A percentile compares a stretch with the other conserved stretches of the same genome.
phyloP scores from a whole-genome alignment of 1,140 invertebrate genomes.

The Eurosta solidaginis region DNA sequence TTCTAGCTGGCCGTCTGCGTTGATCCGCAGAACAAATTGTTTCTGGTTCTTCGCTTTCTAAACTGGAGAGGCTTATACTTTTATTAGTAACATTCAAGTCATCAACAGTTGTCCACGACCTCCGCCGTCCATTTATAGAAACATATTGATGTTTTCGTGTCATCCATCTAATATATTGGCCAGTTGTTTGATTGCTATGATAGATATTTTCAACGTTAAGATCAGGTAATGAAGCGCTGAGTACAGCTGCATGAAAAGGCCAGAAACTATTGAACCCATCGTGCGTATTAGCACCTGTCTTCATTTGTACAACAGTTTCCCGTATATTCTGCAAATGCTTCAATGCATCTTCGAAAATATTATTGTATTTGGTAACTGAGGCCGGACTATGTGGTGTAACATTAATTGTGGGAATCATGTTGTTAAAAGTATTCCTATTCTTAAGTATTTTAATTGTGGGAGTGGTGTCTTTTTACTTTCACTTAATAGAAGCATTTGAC shows the following conservation, averaged over 20 bases:
- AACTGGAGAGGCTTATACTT: slow-evolving; percentile 63
- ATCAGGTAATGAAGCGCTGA: slow-evolving; percentile 64
- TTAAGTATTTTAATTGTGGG: no score
- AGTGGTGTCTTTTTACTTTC: no score
- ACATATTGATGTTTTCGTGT: slow-evolving; percentile 50
- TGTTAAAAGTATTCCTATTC: no score
- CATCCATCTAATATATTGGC: slow-evolving; percentile 49
- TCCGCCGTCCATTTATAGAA: slow-evolving; percentile 66
- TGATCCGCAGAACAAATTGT: slow-evolving; percentile 57
- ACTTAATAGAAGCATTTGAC: no score
- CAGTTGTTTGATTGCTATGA: slow-evolving; percentile 19
- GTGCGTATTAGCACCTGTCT: slow-evolving; percentile 47
- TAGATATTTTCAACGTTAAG: slow-evolving; percentile 39
- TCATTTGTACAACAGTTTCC: slow-evolving; percentile 58
- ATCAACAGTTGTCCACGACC: slow-evolving; percentile 83
- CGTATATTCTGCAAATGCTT: slow-evolving; percentile 59
- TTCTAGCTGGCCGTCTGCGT: slow-evolving; percentile 61
- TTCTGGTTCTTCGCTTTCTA: slow-evolving; percentile 65
- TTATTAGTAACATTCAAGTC: slow-evolving; percentile 62
- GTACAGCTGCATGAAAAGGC: slow-evolving; percentile 44
- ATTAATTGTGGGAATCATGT: slow-evolving; percentile 78
- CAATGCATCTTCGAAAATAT: slow-evolving; percentile 62
- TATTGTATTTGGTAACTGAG: slow-evolving; percentile 61
- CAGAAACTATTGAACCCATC: slow-evolving; percentile 42
- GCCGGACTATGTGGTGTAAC: slow-evolving; percentile 83